Base-by-base conservation (phyloP, 2,888 invertebrate genomes). In the Molanna angustata region DNA sequence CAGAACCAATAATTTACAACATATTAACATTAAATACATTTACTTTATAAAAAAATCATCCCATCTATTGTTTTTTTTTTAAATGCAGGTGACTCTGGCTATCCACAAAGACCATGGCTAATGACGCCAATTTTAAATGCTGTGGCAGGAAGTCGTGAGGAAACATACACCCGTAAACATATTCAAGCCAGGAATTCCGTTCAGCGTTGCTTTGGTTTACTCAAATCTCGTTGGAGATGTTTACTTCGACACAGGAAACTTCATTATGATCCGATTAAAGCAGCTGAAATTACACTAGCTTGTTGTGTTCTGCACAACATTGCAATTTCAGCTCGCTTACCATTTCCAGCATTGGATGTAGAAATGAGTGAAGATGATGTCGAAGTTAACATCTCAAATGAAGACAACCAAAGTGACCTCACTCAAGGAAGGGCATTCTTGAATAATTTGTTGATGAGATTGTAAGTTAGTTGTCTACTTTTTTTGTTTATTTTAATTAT, bases 81-180 rank as follows among this genome's bases (percentile, higher is more conserved):
- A 16, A 18, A 16, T 41, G 13, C 11, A 41, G 41, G 41, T 6
- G 41, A 41, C 11, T 4, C 41, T 17, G 41, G 19, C 3, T 41
- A 41, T 18, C 41, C 41, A 6, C 41, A n/a, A 4, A 13, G 19
- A 4, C 17, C 41, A 17, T 41, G 41, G 41, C 41, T 41, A 3
- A 41, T 41, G 16, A 41, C 41, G 4, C 41, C 41, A 13, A 41
- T 41, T 14, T 18, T 18, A 4, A 4, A 17, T 41, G 41, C 41
- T 3, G 4, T n/a, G 19, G 4, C 17, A 4, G 16, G 16, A 3
- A 4, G 16, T 11, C 16, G 18, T 6, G 27, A 27, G 11, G 6
- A 27, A 7, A 11, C 6, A 11, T 27, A 27, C 27, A 27, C 27
- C 6, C 6, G 6, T 6, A 27, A 11, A 27, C 27, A 27, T 27